Conservation (phyloP, 2,888 invertebrate species). For the Adelognathus sp. region DNA sequence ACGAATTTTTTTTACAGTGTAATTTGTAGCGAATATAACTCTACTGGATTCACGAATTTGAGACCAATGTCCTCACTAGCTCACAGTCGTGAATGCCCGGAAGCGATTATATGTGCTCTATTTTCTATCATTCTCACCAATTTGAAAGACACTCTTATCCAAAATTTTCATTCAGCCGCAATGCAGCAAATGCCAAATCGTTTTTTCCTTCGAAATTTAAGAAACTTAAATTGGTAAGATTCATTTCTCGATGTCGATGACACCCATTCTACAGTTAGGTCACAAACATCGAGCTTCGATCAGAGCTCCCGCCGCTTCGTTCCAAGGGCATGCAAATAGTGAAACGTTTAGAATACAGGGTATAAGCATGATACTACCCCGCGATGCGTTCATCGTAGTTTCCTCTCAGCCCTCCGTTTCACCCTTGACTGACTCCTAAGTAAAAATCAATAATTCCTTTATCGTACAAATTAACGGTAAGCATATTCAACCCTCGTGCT, state of each 20-base stretch:
- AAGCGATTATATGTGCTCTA: too few species aligned
- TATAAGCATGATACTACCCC: background rate
- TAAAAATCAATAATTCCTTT: constrained; percentile 80
- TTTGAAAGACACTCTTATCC: too few species aligned
- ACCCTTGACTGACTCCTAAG: constrained; percentile 75
- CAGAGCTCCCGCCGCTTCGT: background rate
- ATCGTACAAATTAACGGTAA: constrained; percentile 79
- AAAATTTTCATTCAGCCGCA: too few species aligned
- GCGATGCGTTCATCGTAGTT: constrained; percentile 40
- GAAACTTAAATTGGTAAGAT: background rate
- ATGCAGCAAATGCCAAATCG: too few species aligned
- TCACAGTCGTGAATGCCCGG: too few species aligned
- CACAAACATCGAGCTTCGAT: background rate
- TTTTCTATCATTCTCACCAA: background rate
- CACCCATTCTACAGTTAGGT: background rate
- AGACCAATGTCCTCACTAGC: too few species aligned
- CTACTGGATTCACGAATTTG: too few species aligned
- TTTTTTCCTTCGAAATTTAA: background rate
- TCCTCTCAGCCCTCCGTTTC: constrained; percentile 62
- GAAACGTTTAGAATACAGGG: background rate
- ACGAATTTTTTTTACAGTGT: too few species aligned
- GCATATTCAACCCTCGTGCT: constrained; percentile 77
- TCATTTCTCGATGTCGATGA: background rate
- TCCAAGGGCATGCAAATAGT: background rate
- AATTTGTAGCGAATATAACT: too few species aligned